Conservation (phyloP, 37 sponge, comb jelly and placozoan species). For the Chondrosia reniformis region DNA sequence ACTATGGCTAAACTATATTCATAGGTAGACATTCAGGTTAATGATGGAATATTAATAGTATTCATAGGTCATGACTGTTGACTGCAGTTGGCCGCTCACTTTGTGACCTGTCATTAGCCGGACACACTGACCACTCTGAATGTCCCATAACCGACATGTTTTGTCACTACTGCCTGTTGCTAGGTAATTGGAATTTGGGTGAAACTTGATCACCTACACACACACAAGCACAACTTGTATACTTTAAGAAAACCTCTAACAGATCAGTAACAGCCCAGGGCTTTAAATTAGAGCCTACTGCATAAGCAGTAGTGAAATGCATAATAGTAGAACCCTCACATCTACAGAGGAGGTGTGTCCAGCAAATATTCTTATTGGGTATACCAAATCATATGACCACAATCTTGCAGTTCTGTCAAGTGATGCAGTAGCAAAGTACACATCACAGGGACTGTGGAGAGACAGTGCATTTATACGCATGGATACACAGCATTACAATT, state of each 20-base stretch:
- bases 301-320: too few relatives aligned
- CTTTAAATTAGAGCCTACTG: too few relatives aligned
- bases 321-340: constrained; percentile 22
- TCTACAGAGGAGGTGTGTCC: constrained; percentile 69
- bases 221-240: too few relatives aligned
- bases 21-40: not conserved
- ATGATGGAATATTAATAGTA: too few relatives aligned
- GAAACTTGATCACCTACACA: constrained; percentile 54
- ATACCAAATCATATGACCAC: constrained; percentile 62
- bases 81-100: too few relatives aligned
- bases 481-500: not conserved
- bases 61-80: not conserved
- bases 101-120: constrained; percentile 58
- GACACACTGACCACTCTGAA: constrained; percentile 79
- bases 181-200: constrained; percentile 78
- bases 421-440: constrained; percentile 72
- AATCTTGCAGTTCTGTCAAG: constrained; percentile 76
- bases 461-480: not conserved
- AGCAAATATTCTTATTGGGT: constrained; percentile 79
- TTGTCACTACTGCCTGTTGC: constrained; percentile 75
- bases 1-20: not conserved
- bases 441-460: constrained; percentile 59
- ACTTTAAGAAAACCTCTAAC: not conserved
- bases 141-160: constrained; percentile 81
- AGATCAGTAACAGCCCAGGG: not conserved